Conservation (phyloP, 2,888 invertebrate genomes). For the Axea sp. region DNA sequence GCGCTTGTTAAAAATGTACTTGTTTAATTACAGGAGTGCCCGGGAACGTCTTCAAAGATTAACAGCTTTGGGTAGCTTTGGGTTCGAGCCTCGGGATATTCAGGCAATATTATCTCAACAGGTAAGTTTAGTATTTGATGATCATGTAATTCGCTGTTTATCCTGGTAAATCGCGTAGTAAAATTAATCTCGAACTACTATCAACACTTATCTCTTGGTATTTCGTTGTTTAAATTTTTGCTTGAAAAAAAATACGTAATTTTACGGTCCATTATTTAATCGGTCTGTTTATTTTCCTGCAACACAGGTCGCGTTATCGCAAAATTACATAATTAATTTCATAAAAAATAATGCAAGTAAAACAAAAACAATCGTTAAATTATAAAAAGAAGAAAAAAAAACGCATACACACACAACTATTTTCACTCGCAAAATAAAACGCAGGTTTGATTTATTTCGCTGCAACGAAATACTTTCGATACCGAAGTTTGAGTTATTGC, state of each 20-base stretch:
- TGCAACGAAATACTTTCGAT: no score
- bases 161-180: constrained; percentile 12
- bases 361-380: no score
- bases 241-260: no score
- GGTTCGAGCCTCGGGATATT: constrained; percentile 87
- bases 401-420: no score
- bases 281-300: no score
- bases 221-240: not conserved
- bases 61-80: constrained; percentile 94
- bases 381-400: no score
- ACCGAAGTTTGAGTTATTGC: not conserved
- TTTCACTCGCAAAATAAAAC: no score
- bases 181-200: constrained; percentile 6
- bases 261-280: no score
- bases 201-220: not conserved
- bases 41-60: constrained; percentile 94
- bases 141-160: constrained; percentile 31
- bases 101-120: constrained; percentile 76
- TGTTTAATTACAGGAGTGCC: constrained; percentile 77
- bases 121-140: constrained; percentile 67
- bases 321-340: no score
- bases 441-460: no score
- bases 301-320: no score
- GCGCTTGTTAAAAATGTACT: constrained; percentile 6
- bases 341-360: no score